Evolutionary conservation across 2,888 invertebrate species (phyloP), one percentile per base, ranked within the genome.

Genomic region (Polyploca ridens): DNA sequence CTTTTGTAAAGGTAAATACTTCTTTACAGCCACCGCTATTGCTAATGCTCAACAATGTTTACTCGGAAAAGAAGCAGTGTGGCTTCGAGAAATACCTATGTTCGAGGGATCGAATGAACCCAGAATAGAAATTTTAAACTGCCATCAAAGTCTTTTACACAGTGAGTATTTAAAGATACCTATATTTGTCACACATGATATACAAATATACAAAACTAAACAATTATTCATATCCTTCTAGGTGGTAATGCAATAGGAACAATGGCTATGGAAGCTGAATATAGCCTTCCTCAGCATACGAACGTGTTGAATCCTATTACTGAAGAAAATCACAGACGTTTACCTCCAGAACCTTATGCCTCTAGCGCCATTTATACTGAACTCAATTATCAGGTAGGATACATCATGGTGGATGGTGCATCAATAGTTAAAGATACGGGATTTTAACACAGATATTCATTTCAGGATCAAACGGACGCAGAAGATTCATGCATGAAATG

Each of bases 341-440:
- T 83, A 10, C 89, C 96, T 3, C 96, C 96, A 0, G 96, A 96
- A 67, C 96, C 97, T 2, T 97, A 97, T 75, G 97, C 97, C 5
- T 97, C 97, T 0, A 97, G 97, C 65, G 97, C 97, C 64, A 94
- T 94, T 78, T 94, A 94, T 68, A 93, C 93, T n/a, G 93, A 94
- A 80, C 72, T 94, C 46, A 93, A 92, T 73, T 94, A 93, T 78
- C 91, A 90, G 86, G 93, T 92, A 69, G 63, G 78, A 35, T n/a
- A 49, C 49, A 49, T 54, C n/a, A n/a, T n/a, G n/a, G n/a, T n/a
- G n/a, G n/a, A 0, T 16, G 10, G 3, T 7, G 19, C n/a, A 19
- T 3, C 10, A 19, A 6, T 44, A 38, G 46, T 46, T 46, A 11
- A 13, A 19, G 57, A 38, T 46, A 57, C 11, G 14, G 6, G 14